Base-by-base conservation (phyloP, 2,888 invertebrate species). In the Amphimallon solstitiale region DNA sequence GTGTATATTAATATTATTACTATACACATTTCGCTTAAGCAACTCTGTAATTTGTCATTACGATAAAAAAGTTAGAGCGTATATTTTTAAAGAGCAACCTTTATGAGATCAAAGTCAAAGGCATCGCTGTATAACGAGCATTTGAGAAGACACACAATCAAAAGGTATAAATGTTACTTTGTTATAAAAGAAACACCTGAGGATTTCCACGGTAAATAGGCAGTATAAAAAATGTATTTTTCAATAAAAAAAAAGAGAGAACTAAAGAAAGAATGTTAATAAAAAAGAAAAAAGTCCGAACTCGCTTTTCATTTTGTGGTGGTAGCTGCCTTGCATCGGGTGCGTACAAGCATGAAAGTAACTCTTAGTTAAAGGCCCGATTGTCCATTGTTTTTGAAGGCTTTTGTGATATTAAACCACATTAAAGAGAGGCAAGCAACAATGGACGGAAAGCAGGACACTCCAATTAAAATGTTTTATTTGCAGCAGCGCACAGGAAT, bases 391-490 rank as follows among this genome's bases (percentile, higher is more conserved):
- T 59, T 59, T 59, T 59, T 59, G 15, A 43, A 43, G 43, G 29
- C 43, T 59, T 59, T 34, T 43, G 43, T 59, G 29, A 43, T 59
- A 59, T 59, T 59, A 59, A 59, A 59, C 43, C 56, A 43, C 56
- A 43, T 43, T 59, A 43, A 59, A 59, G 43, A 34, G 56, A 29
- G 43, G 29, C 14, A 59, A 43, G 29, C 29, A 43, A 59, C 43
- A 59, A 59, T 59, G 23, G 29, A 59, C 19, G 43, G 10, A 23
- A 43, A 29, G 43, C 43, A 59, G 34, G 29, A 43, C 56, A 59
- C 29, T 59, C 34, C 56, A 59, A 43, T 59, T 59, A 59, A 59
- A 59, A 59, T 59, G 54, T 54, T 54, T 54, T 54, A 38, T 54
- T 54, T 19, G 54, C 19, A 54, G 29, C 52, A 19, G 37, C 15